A percentile compares a stretch with the other conserved stretches of the same genome.
These are phyloP conservation scores for Otus sunia DNA, from an alignment of 2,113 vertebrate species.

Conservation along the genomic window DNA sequence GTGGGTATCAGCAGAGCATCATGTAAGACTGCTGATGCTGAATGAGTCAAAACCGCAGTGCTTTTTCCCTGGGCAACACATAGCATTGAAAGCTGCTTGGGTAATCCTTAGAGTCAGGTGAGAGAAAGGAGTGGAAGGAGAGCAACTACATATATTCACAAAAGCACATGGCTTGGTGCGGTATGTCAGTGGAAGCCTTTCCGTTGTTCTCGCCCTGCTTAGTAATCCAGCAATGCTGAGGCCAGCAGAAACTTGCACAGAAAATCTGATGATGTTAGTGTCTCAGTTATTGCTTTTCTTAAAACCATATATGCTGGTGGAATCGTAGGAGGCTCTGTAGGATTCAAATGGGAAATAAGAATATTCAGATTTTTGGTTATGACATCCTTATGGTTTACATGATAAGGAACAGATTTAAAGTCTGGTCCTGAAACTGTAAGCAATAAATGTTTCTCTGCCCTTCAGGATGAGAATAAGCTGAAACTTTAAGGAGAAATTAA, in stretches of 20 bases:
- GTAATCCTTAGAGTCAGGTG: not conserved
- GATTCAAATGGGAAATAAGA: not conserved
- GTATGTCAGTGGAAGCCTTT: not conserved
- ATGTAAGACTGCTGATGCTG: not conserved
- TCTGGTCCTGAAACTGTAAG: not conserved
- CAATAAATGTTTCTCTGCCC: not conserved
- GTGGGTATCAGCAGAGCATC: not conserved
- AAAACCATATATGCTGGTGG: accelerated
- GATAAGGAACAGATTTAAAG: not conserved
- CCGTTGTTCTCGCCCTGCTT: not conserved
- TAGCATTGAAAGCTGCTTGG: not conserved
- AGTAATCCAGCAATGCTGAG: not conserved
- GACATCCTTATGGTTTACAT: not conserved
- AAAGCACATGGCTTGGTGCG: accelerated
- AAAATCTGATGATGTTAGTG: not conserved
- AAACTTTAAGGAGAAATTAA: not conserved
- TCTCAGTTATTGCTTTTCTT: not conserved
- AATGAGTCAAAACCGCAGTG: not conserved
- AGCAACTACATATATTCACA: not conserved
- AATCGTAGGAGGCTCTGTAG: not conserved
- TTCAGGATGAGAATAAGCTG: not conserved
- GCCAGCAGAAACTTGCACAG: not conserved
- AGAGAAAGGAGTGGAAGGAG: not conserved
- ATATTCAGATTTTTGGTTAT: not conserved
- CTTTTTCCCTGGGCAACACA: not conserved